Percentiles rank a stretch among this genome's conserved stretches.
Evolutionary conservation across 2,113 vertebrate genomes (phyloP).

Genomic region (Sphyrna mokarran): DNA sequence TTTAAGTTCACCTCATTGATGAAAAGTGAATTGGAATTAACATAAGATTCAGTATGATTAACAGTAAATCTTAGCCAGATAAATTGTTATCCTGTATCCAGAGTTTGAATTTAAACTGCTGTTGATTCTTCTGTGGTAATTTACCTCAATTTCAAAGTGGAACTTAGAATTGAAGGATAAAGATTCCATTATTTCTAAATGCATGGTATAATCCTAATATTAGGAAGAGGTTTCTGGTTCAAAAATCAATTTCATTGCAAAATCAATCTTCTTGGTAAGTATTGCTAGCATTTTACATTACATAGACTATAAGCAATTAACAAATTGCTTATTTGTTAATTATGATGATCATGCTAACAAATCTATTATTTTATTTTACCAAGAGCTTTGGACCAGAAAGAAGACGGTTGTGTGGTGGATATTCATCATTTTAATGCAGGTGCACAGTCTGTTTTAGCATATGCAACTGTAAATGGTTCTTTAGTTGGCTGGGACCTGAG

Average conservation of each 20-base stretch:
- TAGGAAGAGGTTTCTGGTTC: background rate
- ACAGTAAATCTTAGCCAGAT: background rate
- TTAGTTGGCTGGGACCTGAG: slow-evolving; percentile 94
- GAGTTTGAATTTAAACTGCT: background rate
- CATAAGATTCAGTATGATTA: background rate
- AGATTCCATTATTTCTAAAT: background rate
- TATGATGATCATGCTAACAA: no score
- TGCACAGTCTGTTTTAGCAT: slow-evolving; percentile 85
- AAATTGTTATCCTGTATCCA: background rate
- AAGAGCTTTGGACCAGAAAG: slow-evolving; percentile 78
- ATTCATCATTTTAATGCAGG: slow-evolving; percentile 93
- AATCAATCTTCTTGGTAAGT: background rate
- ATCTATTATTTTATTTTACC: background rate
- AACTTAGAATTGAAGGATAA: background rate
- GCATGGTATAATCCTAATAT: background rate
- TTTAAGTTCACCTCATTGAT: background rate
- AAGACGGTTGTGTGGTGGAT: slow-evolving; percentile 92
- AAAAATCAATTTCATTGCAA: background rate
- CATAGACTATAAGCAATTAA: background rate
- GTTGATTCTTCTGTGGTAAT: background rate
- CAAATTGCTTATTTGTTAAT: no score
- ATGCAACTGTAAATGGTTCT: slow-evolving; percentile 86
- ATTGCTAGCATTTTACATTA: background rate
- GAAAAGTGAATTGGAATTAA: background rate
- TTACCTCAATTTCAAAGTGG: background rate